Conservation (phyloP, 2,797 vertebrate species). For the Sternotherus odoratus region DNA sequence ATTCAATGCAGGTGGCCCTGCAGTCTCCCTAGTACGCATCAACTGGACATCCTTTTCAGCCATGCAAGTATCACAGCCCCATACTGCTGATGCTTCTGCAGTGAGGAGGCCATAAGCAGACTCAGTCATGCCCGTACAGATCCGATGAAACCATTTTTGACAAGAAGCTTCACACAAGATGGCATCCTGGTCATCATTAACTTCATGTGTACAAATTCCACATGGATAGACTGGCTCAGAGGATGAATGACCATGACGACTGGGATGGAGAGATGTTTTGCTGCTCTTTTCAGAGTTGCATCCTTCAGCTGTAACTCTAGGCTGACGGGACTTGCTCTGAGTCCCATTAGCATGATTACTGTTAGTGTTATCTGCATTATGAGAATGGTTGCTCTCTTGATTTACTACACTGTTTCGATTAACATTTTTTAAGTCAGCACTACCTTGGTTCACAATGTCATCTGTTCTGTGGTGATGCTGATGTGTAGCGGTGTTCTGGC, state of each 20-base stretch:
- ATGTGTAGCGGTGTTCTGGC: constrained; percentile 73
- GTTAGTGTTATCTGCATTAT: constrained; percentile 76
- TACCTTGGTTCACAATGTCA: constrained; percentile 72
- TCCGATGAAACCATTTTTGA: constrained; percentile 89
- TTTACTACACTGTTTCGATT: constrained; percentile 63
- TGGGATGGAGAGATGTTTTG: constrained; percentile 77
- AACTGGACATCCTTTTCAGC: constrained; percentile 84
- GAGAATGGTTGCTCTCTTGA: constrained; percentile 77
- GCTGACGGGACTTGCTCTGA: constrained; percentile 78
- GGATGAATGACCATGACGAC: constrained; percentile 75
- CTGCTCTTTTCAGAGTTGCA: constrained; percentile 78
- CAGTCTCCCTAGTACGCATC: constrained; percentile 79
- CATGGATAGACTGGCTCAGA: constrained; percentile 84
- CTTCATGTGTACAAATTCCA: constrained; percentile 87
- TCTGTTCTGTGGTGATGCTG: constrained; percentile 80
- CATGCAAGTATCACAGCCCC: constrained; percentile 90
- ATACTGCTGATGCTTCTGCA: constrained; percentile 85
- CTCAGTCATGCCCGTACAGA: constrained; percentile 90
- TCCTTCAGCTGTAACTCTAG: constrained; percentile 72
- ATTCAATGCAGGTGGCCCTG: constrained; percentile 61
- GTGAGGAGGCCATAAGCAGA: constrained; percentile 87
- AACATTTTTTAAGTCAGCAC: constrained; percentile 76
- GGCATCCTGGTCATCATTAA: constrained; percentile 89
- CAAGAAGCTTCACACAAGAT: constrained; percentile 89
- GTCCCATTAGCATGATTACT: constrained; percentile 80